Evolutionary conservation across 2,797 vertebrate species (phyloP).

Genomic region (Sphenodon punctatus): DNA sequence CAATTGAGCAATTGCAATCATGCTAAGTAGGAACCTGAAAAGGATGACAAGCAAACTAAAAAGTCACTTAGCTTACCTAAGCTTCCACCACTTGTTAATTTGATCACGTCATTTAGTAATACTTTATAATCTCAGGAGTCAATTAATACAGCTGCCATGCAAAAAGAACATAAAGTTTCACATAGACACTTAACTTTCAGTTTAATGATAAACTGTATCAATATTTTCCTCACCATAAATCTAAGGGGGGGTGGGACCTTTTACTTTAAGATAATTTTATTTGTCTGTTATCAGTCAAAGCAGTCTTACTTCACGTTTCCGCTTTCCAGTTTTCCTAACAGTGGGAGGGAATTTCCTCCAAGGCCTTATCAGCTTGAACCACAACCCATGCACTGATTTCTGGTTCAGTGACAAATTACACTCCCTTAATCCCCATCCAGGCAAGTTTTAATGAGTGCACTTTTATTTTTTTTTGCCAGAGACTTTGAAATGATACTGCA

Average conservation of each 20-base stretch:
- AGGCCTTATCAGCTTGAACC: slow-evolving; percentile 78
- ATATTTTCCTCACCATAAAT: slow-evolving; percentile 48
- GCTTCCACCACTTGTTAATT: slow-evolving; percentile 35
- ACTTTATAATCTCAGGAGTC: slow-evolving; percentile 47
- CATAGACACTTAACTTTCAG: slow-evolving; percentile 17
- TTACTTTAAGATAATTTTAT: slow-evolving; percentile 56
- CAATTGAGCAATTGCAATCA: slow-evolving; percentile 25
- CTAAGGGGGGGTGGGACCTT: not conserved
- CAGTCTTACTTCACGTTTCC: slow-evolving; percentile 74
- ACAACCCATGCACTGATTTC: slow-evolving; percentile 68
- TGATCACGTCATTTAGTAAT: not conserved
- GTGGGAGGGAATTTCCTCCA: slow-evolving; percentile 82
- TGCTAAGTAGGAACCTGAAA: slow-evolving; percentile 34
- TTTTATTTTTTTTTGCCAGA: slow-evolving; percentile 2
- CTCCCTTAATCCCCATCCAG: slow-evolving; percentile 48
- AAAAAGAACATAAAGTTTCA: slow-evolving; percentile 3
- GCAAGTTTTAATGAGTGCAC: slow-evolving; percentile 42
- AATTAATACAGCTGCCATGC: slow-evolving; percentile 38
- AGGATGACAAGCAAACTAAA: slow-evolving; percentile 32
- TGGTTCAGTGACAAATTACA: slow-evolving; percentile 62
- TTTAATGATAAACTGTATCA: slow-evolving; percentile 36
- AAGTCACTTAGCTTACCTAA: slow-evolving; percentile 9
- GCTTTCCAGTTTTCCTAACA: slow-evolving; percentile 69
- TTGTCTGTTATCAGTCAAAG: slow-evolving; percentile 73
- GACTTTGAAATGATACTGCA: slow-evolving; percentile 21